Percentiles rank a stretch among this genome's conserved stretches.
Evolutionary conservation across 2,888 invertebrate species (phyloP).

Genomic region (Polydesmus complanatus): DNA sequence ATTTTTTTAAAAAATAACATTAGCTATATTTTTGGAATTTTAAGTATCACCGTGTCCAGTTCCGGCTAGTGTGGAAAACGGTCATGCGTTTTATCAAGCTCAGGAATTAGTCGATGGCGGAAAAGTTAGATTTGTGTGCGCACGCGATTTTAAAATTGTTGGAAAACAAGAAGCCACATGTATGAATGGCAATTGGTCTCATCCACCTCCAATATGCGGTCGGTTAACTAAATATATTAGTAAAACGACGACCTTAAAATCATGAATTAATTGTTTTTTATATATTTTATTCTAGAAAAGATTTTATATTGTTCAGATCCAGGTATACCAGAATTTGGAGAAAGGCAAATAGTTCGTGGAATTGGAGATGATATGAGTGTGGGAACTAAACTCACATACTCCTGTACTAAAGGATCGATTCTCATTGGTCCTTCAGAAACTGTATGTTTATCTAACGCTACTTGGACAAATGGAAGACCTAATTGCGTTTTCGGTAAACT

Average conservation of each 20-base stretch:
- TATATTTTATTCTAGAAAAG: neutral
- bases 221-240: neutral
- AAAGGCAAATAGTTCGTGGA: neutral
- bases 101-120: neutral
- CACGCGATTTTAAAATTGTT: neutral
- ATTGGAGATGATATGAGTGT: conserved; percentile 6
- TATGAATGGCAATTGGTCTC: conserved; percentile 3
- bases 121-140: neutral
- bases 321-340: neutral
- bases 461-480: conserved; percentile 4
- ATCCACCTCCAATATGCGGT: conserved; percentile 5
- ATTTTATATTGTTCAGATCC: neutral
- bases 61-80: neutral
- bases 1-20: neutral
- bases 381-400: neutral
- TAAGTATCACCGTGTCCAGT: neutral
- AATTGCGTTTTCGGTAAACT: conserved; percentile 5
- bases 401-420: neutral
- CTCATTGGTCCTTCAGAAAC: neutral
- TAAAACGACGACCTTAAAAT: neutral
- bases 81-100: neutral
- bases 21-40: too few species aligned
- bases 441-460: conserved; percentile 2
- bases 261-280: neutral
- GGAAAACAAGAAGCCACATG: neutral